Base-by-base conservation (phyloP, 2,113 vertebrate genomes). In the Coracopsis vasa region DNA sequence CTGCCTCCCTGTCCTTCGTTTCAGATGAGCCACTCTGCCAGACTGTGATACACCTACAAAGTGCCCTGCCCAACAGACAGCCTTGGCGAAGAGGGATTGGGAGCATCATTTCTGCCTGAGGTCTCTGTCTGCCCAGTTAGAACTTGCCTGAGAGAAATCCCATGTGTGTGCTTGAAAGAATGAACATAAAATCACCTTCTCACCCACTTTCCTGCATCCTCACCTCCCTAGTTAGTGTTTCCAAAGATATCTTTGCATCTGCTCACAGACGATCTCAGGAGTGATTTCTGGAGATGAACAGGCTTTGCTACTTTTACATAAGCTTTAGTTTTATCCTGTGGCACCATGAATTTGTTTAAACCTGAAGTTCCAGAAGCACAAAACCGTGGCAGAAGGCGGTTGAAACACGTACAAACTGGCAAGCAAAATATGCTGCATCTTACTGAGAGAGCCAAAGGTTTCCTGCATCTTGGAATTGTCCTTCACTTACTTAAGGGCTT, bases 261-360 rank as follows among this genome's bases (percentile, higher is more conserved):
- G 93, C 84, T 82, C 47, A 31, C 66, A 70, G 42, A 61, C 2
- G 3, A 69, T 86, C 71, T 92, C 39, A 47, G 47, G 61, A 88
- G 35, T 29, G 61, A 86, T 70, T 93, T 86, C 44, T 74, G 64
- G 88, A 86, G 85, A 72, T 28, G 60, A 95, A 80, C 80, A 86
- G 71, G 60, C 90, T 90, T 92, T 96, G 90, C 88, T 92, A 29
- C 67, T 83, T 90, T 75, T 91, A 53, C 33, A 70, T 80, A 33
- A 64, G 58, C 69, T 94, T 90, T n/a, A 60, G 50, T 80, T 91
- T 91, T 91, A 71, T 82, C 79, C 69, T 64, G 35, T 95, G 75
- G 94, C 90, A 79, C 39, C 56, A 73, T 88, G 67, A 42, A 88
- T 96, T 93, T 95, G 82, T 90, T 95, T 92, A 97, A 96, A 94